Evolutionary conservation across 2,113 vertebrate species (phyloP).

Genomic region (Felis catus): F.catus_Fca126_mat1.0 CM031412.1:234495001-234495500

Average conservation of each 20-base stretch:
- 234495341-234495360: rapidly evolving
- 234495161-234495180: background rate
- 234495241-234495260: background rate
- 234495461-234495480: too few relatives aligned
- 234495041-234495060: background rate
- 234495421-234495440: too few relatives aligned
- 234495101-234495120: background rate
- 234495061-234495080: background rate
- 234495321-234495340: background rate
- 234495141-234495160: background rate
- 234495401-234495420: too few relatives aligned
- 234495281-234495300: background rate
- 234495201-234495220: background rate
- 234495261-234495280: background rate
- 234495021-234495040: rapidly evolving
- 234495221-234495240: background rate
- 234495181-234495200: background rate
- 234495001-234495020: too few relatives aligned
- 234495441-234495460: too few relatives aligned
- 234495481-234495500: too few relatives aligned
- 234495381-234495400: too few relatives aligned
- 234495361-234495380: too few relatives aligned
- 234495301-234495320: background rate
- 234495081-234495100: background rate
- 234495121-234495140: rapidly evolving